Conservation (phyloP, 2,888 invertebrate genomes). For the Rosalia funebris region DNA sequence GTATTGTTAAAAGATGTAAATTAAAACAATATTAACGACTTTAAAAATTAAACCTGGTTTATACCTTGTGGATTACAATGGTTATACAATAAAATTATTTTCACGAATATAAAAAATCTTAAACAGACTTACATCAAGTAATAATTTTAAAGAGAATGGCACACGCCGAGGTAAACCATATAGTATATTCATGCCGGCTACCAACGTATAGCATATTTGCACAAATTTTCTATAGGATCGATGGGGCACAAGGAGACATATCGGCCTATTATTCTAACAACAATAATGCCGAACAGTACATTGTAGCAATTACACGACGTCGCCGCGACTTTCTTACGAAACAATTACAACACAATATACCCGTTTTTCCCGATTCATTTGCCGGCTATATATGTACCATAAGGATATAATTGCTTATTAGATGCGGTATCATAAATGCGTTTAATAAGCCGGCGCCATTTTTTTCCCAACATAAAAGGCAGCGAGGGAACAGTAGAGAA, state of each 20-base stretch:
- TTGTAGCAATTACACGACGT: conserved; percentile 10
- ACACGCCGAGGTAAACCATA: too few species aligned
- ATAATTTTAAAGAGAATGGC: too few species aligned
- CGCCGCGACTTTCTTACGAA: neutral
- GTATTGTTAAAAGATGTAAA: too few species aligned
- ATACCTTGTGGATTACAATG: too few species aligned
- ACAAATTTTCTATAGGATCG: too few species aligned
- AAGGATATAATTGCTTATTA: conserved; percentile 32
- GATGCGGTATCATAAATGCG: conserved; percentile 26
- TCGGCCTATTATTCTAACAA: neutral
- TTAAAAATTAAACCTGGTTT: too few species aligned
- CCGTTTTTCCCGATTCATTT: conserved; percentile 23
- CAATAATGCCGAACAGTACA: conserved; percentile 16
- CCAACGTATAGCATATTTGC: too few species aligned
- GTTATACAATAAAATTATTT: too few species aligned
- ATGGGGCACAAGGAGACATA: neutral
- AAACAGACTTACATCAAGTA: too few species aligned
- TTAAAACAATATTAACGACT: too few species aligned
- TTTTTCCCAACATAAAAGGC: neutral
- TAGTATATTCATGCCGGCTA: too few species aligned
- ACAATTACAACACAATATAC: conserved; percentile 29
- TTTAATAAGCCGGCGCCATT: conserved; percentile 16
- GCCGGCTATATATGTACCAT: conserved; percentile 17
- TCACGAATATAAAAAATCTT: too few species aligned
- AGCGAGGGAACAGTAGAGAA: conserved; percentile 5